Percentiles rank a stretch among this genome's conserved stretches.
phyloP scores from a whole-genome alignment of 2,113 vertebrate species.

The Sialia sialis region DNA sequence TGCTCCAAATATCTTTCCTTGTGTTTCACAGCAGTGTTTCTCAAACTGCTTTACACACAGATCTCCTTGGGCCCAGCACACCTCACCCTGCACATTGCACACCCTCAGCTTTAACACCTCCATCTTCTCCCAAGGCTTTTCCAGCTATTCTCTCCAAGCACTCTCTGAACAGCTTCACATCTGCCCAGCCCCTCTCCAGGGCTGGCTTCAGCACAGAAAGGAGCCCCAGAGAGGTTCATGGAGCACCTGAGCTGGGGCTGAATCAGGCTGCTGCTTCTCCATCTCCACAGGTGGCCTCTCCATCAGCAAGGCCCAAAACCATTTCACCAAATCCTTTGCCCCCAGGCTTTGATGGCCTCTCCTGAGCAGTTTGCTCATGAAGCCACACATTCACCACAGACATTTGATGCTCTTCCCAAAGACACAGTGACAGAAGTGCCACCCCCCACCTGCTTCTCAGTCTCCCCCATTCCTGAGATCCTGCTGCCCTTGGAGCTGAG shows the following conservation, averaged over 20 bases:
- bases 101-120: neutral
- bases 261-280: neutral
- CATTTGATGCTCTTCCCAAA: neutral
- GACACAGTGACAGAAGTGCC: neutral
- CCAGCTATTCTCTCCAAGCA: neutral
- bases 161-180: neutral
- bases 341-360: neutral
- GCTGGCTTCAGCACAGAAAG: neutral
- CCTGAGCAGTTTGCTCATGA: neutral
- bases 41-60: neutral
- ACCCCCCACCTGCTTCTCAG: neutral
- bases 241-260: neutral
- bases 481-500: neutral
- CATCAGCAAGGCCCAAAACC: neutral
- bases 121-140: neutral
- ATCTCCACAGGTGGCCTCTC: neutral
- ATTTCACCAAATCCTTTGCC: neutral
- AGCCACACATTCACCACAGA: neutral
- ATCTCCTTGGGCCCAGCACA: neutral
- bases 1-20: neutral
- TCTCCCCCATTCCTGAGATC: accelerated
- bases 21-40: neutral
- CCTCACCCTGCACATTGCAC: neutral
- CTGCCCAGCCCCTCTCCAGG: neutral
- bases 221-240: neutral